Base-by-base conservation (phyloP, 2,888 invertebrate genomes). In the Ypsolopha sequella region DNA sequence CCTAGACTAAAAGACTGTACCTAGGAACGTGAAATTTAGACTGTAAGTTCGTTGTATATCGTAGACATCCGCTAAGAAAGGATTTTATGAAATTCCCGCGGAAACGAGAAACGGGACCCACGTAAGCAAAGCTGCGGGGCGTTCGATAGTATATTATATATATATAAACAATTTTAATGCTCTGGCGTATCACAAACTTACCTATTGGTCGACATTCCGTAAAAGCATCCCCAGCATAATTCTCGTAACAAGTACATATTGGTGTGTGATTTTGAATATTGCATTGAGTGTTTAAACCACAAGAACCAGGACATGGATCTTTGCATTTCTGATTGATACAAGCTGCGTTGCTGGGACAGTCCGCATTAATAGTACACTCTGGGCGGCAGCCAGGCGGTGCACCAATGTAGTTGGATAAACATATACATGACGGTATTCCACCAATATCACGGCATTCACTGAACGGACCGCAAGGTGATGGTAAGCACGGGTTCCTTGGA, bases 301-400 rank as follows among this genome's bases (percentile, higher is more conserved):
- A 95, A 6, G 92, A 92, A 9, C 94, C 94, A 7, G 92, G 92
- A 62, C 95, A 95, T n/a, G 94, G 94, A 72, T 95, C 93, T 57
- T 77, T 84, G 69, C 95, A 95, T 70, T 89, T 92, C 64, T 92
- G 90, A 59, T 91, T 89, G 46, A 95, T 91, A 64, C 95, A 95
- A 41, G 95, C 93, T 60, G 89, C 82, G 65, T 91, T 90, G 63
- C 91, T 91, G 7, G 91, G 75, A 69, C 95, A 95, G 62, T 95
- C 95, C 0, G 92, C 86, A 66, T 92, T 93, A 35, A 93, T 89
- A 9, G 88, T 85, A 66, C 92, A 92, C 66, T 92, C 91, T 6
- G 92, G 92, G 36, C 91, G 87, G 68, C 92, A 92, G 56, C 89
- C 87, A 2, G 92, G 92, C 41, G 93, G 93, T 49, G 89, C 88